Evolutionary conservation across 1,140 invertebrate species (phyloP).

Genomic region (Plodia interpunctella): DNA sequence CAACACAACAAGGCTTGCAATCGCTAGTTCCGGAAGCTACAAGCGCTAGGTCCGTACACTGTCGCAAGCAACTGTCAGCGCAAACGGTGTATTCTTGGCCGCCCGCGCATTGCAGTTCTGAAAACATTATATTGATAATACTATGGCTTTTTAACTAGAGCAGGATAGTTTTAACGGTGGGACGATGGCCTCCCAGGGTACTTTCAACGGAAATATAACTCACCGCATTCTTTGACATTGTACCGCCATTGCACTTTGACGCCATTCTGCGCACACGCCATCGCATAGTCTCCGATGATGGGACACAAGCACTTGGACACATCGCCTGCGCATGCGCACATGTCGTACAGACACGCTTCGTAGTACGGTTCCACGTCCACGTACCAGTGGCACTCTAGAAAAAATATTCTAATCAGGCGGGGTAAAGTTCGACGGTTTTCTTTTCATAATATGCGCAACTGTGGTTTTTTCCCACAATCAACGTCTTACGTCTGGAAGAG

Average conservation of each 20-base stretch:
- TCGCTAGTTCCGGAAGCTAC: constrained; percentile 24
- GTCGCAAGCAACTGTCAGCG: constrained; percentile 84
- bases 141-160: no score
- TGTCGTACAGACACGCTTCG: constrained; percentile 90
- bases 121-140: not conserved
- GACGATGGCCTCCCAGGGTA: no score
- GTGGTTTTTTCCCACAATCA: no score
- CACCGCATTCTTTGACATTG: constrained; percentile 87
- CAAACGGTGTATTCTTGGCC: constrained; percentile 90
- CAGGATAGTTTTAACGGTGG: no score
- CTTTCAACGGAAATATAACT: no score
- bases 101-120: constrained; percentile 84
- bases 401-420: no score
- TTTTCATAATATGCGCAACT: no score
- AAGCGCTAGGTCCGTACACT: constrained; percentile 80
- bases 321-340: constrained; percentile 87
- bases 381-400: constrained; percentile 85
- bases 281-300: constrained; percentile 87
- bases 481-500: no score
- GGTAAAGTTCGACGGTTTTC: no score
- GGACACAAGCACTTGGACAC: constrained; percentile 87
- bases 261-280: constrained; percentile 85
- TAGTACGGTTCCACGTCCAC: constrained; percentile 89
- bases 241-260: constrained; percentile 86
- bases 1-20: constrained; percentile 85